phyloP scores from a whole-genome alignment of 2,113 vertebrate species.

The Nymphicus hollandicus region DNA sequence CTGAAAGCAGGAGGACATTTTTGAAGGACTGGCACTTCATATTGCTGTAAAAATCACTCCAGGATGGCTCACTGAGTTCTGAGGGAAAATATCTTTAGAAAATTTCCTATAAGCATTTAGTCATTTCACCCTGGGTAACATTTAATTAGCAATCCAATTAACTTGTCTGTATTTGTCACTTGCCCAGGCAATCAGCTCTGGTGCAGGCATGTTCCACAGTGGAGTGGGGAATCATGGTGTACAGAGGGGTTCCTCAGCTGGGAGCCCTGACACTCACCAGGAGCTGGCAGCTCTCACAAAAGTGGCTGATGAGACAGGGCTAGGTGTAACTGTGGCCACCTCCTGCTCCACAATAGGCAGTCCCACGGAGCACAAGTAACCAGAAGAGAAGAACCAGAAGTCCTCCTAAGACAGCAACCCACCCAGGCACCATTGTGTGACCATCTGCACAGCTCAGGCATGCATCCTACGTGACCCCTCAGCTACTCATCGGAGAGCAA shows the following conservation, averaged over 20 bases:
- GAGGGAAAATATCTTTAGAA: neutral
- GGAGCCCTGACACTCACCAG: neutral
- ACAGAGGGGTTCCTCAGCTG: neutral
- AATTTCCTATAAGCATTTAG: constrained; percentile 12
- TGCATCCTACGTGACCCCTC: no score
- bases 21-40: neutral
- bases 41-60: neutral
- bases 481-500: neutral
- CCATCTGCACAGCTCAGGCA: neutral
- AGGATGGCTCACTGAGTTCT: neutral
- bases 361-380: neutral
- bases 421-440: neutral
- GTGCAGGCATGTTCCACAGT: neutral
- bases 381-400: neutral
- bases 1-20: neutral
- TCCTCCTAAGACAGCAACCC: neutral
- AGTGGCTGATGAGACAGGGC: neutral
- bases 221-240: rapidly evolving
- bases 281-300: neutral
- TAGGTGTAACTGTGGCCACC: neutral
- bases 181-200: rapidly evolving
- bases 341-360: neutral
- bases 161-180: neutral
- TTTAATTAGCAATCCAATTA: constrained; percentile 31
- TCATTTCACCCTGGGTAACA: neutral